These are phyloP conservation scores for Lacerta viridis DNA, from an alignment of 2,797 vertebrate species.

Conservation along the genomic window DNA sequence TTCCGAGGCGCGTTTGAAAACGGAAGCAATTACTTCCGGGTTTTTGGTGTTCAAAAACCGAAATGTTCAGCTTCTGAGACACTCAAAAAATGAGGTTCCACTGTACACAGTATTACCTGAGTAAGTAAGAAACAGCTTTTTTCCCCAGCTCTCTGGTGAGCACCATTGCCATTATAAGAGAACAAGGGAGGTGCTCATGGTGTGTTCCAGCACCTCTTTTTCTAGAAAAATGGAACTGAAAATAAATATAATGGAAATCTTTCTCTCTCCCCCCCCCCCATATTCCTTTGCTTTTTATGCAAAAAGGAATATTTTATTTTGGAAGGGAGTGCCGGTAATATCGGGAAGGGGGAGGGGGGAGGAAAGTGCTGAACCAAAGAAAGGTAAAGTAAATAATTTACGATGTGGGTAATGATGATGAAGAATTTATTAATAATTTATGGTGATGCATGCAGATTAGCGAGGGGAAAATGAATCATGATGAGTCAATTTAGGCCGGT, in stretches of 20 bases:
- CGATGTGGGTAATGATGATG: constrained; percentile 5
- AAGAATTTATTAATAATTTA: constrained; percentile 32
- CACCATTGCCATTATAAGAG: too few relatives aligned
- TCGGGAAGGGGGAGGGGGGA: not conserved
- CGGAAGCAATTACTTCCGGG: too few relatives aligned
- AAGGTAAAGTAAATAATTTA: constrained; percentile 4
- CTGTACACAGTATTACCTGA: not conserved
- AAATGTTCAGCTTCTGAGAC: too few relatives aligned
- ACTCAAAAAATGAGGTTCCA: too few relatives aligned
- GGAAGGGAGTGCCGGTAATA: not conserved
- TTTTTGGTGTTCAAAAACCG: too few relatives aligned
- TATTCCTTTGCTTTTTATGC: not conserved
- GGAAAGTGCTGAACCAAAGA: not conserved
- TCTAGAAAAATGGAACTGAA: too few relatives aligned
- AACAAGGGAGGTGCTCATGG: too few relatives aligned
- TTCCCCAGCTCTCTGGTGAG: too few relatives aligned
- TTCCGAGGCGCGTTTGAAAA: too few relatives aligned
- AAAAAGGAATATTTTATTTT: not conserved
- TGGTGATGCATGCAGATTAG: constrained; percentile 33
- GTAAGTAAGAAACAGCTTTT: not conserved
- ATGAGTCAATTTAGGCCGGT: not conserved
- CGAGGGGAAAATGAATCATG: constrained; percentile 6
- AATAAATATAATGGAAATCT: too few relatives aligned
- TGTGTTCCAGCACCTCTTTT: too few relatives aligned
- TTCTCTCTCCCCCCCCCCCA: not conserved